These are phyloP conservation scores for Tiphia femorata DNA, from an alignment of 2,888 invertebrate genomes.

Conservation along the genomic window DNA sequence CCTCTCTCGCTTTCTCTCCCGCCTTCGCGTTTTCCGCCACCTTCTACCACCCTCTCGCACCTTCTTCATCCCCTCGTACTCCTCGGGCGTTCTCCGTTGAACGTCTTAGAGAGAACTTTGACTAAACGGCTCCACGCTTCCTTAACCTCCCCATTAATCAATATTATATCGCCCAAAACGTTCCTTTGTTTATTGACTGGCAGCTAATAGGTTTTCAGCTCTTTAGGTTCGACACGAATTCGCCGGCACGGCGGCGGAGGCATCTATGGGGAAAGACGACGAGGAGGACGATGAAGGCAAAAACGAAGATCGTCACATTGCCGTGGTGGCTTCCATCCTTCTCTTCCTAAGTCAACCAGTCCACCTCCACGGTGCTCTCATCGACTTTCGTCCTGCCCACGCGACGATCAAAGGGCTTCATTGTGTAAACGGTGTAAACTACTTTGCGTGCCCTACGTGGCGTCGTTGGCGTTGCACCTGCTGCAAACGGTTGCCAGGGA, in stretches of 20 bases:
- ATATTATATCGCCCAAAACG: slow-evolving; percentile 69
- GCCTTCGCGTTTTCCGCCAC: slow-evolving; percentile 6
- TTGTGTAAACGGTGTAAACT: slow-evolving; percentile 47
- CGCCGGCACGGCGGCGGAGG: slow-evolving; percentile 14
- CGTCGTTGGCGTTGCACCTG: slow-evolving; percentile 32
- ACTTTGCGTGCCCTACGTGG: slow-evolving; percentile 30
- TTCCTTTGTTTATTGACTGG: slow-evolving; percentile 69
- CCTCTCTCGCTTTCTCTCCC: slow-evolving; percentile 11
- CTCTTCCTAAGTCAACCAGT: background rate
- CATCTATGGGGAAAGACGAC: background rate
- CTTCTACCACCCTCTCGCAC: slow-evolving; percentile 15
- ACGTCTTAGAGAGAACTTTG: slow-evolving; percentile 67
- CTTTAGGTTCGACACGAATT: slow-evolving; percentile 47
- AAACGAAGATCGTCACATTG: slow-evolving; percentile 25
- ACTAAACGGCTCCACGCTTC: slow-evolving; percentile 69
- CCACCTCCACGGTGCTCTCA: background rate
- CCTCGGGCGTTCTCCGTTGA: slow-evolving; percentile 26
- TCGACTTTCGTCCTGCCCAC: background rate
- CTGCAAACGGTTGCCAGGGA: slow-evolving; percentile 24
- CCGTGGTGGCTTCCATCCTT: background rate
- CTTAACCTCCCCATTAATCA: slow-evolving; percentile 69
- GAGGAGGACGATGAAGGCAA: slow-evolving; percentile 27
- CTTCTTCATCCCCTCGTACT: slow-evolving; percentile 24
- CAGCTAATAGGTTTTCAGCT: slow-evolving; percentile 66
- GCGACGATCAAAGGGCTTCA: slow-evolving; percentile 43